Conservation (phyloP, 1,140 invertebrate species). For the Tigriopus japonicus region DNA sequence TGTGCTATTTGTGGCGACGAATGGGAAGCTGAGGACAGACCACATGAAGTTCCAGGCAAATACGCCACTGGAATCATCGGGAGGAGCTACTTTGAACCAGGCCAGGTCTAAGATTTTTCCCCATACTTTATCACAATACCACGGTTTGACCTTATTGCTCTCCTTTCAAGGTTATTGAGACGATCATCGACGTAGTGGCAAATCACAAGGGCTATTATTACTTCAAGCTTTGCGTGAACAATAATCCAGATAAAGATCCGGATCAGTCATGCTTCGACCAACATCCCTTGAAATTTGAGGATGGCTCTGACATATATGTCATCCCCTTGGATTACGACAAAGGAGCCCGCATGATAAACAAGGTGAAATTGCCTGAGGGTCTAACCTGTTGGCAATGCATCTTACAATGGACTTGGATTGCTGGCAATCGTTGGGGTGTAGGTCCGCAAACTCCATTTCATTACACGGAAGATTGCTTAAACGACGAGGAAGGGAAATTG, state of each 20-base stretch:
- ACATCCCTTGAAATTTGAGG: not conserved
- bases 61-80: conserved; percentile 12
- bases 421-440: conserved; percentile 11
- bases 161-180: not conserved
- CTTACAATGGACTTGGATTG: not conserved
- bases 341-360: not conserved
- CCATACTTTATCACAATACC: not conserved
- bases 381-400: conserved; percentile 9
- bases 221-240: conserved; percentile 2
- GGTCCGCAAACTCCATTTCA: conserved; percentile 1
- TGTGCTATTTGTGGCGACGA: conserved; percentile 11
- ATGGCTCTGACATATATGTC: not conserved
- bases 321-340: not conserved
- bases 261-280: not conserved
- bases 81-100: conserved; percentile 4
- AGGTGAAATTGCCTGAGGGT: not conserved
- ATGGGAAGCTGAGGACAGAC: not conserved
- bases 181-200: conserved; percentile 6
- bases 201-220: conserved; percentile 6
- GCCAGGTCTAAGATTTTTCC: not conserved
- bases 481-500: not conserved
- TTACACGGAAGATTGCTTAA: conserved; percentile 1
- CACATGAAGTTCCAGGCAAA: not conserved
- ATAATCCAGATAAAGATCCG: not conserved
- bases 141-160: not conserved